phyloP scores from a whole-genome alignment of 2,113 vertebrate species.

The Podarcis muralis region DNA sequence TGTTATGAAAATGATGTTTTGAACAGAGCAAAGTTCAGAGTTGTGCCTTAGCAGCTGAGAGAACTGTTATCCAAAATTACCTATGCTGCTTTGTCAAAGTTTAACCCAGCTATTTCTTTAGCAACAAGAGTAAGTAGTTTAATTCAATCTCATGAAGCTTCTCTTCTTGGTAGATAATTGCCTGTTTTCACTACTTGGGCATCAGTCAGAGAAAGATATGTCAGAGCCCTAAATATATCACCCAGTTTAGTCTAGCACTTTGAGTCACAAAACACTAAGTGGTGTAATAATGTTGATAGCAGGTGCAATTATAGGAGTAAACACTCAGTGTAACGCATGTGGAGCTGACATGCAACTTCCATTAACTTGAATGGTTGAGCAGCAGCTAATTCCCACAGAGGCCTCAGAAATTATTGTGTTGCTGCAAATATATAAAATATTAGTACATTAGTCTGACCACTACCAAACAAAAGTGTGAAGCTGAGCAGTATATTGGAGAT shows the following conservation, averaged over 20 bases:
- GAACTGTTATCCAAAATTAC: constrained; percentile 1
- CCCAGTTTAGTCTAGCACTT: background rate
- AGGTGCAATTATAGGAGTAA: constrained; percentile 24
- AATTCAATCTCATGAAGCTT: constrained; percentile 4
- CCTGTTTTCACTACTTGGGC: constrained; percentile 9
- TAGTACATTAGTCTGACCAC: background rate
- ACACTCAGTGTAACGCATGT: background rate
- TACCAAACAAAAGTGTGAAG: background rate
- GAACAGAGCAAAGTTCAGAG: background rate
- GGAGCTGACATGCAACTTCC: constrained; percentile 14
- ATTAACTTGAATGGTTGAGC: constrained; percentile 20
- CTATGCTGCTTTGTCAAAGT: constrained; percentile 7
- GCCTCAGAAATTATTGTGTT: background rate
- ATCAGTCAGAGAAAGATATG: constrained; percentile 10
- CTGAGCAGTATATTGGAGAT: background rate
- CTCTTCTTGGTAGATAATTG: constrained; percentile 24
- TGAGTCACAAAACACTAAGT: constrained; percentile 22
- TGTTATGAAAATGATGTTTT: background rate
- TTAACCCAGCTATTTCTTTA: background rate
- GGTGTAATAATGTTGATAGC: constrained; percentile 24
- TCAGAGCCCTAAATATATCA: constrained; percentile 8
- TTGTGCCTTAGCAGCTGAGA: background rate
- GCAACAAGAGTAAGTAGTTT: constrained; percentile 7
- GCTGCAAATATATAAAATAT: constrained; percentile 11
- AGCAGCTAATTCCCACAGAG: background rate